phyloP scores from a whole-genome alignment of 2,888 invertebrate genomes.

The Saturnia pavonia region DNA sequence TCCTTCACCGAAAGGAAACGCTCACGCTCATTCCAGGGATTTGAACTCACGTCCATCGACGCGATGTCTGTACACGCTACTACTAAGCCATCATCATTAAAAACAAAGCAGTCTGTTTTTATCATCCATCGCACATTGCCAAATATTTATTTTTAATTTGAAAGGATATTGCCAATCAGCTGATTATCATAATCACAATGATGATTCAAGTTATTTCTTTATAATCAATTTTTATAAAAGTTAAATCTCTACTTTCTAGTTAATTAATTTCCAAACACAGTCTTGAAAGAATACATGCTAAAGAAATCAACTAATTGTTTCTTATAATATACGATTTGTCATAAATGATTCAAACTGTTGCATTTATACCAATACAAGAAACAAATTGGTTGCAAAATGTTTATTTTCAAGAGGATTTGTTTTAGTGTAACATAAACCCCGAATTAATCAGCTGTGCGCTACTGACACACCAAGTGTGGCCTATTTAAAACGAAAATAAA shows the following conservation, averaged over 20 bases:
- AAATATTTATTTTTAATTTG: too few relatives aligned
- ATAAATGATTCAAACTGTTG: neutral
- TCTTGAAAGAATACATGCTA: neutral
- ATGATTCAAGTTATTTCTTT: too few relatives aligned
- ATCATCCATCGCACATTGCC: too few relatives aligned
- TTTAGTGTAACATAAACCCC: constrained; percentile 35
- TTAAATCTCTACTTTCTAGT: neutral
- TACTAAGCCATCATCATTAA: too few relatives aligned
- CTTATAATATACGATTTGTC: neutral
- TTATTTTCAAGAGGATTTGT: constrained; percentile 25
- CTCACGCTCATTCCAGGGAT: too few relatives aligned
- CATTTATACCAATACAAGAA: constrained; percentile 10
- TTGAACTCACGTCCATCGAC: too few relatives aligned
- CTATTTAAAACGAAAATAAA: constrained; percentile 45
- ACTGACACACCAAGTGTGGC: constrained; percentile 47
- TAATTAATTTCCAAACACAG: neutral
- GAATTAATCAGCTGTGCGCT: constrained; percentile 49
- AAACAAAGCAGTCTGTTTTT: too few relatives aligned
- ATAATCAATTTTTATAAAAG: too few relatives aligned
- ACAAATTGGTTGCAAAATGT: constrained; percentile 23
- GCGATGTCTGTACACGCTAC: too few relatives aligned
- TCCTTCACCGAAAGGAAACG: too few relatives aligned
- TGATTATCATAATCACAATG: too few relatives aligned
- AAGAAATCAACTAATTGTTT: neutral
- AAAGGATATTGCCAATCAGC: too few relatives aligned